phyloP scores from a whole-genome alignment of 1,140 invertebrate species.

The Aphelenchoides avenae region DNA sequence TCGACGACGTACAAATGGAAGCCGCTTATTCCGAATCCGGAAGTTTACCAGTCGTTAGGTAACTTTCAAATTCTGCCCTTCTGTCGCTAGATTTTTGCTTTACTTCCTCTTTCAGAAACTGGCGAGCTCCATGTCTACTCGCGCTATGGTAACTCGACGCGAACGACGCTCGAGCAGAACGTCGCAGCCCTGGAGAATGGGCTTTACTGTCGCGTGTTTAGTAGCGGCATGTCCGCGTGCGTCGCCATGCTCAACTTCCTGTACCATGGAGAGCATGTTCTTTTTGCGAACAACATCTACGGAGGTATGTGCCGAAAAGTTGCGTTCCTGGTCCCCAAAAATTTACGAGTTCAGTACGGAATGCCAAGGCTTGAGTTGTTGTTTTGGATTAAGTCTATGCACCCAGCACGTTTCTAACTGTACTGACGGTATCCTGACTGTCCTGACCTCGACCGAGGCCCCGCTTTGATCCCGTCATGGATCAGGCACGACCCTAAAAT shows the following conservation, averaged over 20 bases:
- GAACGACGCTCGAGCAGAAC: conserved; percentile 80
- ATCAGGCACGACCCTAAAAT: conserved; percentile 18
- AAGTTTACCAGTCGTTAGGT: conserved; percentile 85
- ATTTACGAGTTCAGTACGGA: too few relatives aligned
- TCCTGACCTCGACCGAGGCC: conserved; percentile 1
- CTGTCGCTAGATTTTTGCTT: too few relatives aligned
- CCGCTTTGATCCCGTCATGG: conserved; percentile 22
- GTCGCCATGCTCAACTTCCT: conserved; percentile 73
- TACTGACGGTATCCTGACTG: background rate
- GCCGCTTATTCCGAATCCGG: too few relatives aligned
- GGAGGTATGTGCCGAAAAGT: too few relatives aligned
- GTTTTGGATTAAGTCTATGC: too few relatives aligned
- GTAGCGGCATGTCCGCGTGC: conserved; percentile 82
- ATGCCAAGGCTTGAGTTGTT: conserved; percentile 1
- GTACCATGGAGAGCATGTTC: conserved; percentile 78
- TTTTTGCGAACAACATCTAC: conserved; percentile 88
- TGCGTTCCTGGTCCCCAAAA: too few relatives aligned
- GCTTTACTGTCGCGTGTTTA: conserved; percentile 74
- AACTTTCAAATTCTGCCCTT: too few relatives aligned
- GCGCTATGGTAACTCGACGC: conserved; percentile 86
- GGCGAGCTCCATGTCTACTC: conserved; percentile 92
- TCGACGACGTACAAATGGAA: conserved; percentile 89
- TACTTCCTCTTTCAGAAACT: too few relatives aligned
- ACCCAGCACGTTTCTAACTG: background rate
- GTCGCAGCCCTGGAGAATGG: conserved; percentile 82